A percentile compares a stretch with the other conserved stretches of the same genome.
Conservation (phyloP, 2,113 vertebrate genomes). For the Xiphophorus maculatus region DNA sequence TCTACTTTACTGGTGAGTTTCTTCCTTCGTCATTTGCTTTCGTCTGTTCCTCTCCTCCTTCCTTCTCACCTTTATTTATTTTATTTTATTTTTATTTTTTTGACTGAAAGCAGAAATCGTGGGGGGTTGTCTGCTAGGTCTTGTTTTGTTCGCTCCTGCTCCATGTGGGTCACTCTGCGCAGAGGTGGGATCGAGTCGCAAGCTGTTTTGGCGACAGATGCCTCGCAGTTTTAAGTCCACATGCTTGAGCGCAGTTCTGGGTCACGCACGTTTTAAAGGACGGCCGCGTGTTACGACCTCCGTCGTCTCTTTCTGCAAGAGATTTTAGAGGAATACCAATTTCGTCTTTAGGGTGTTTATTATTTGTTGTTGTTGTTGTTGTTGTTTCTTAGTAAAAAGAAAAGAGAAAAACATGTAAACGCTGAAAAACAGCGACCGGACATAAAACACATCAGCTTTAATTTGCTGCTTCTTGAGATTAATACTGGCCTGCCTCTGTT, state of each 20-base stretch:
- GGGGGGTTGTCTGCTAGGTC: no score
- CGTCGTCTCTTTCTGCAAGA: no score
- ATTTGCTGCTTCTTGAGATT: background rate
- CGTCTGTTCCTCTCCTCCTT: background rate
- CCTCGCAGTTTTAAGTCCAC: slow-evolving; percentile 31
- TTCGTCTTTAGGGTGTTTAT: background rate
- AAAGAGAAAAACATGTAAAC: no score
- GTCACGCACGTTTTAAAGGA: slow-evolving; percentile 31
- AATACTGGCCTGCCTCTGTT: background rate
- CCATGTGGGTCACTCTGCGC: slow-evolving; percentile 29
- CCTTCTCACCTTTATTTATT: background rate
- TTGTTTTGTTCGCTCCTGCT: background rate
- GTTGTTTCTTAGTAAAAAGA: no score
- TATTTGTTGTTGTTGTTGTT: background rate
- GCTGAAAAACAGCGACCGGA: background rate
- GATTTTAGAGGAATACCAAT: background rate
- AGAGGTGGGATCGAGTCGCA: slow-evolving; percentile 30
- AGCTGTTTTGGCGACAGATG: slow-evolving; percentile 31
- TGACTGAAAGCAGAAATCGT: no score
- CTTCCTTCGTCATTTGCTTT: background rate
- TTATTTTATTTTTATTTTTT: background rate
- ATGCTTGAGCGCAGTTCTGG: slow-evolving; percentile 28
- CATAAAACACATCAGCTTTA: background rate
- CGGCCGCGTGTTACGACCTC: background rate
- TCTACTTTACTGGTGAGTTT: slow-evolving; percentile 85